A percentile compares a stretch with the other conserved stretches of the same genome.
These are phyloP conservation scores for Stylophora pistillata DNA, from an alignment of 64 coral and sea anemone species.

Conservation along the genomic window DNA sequence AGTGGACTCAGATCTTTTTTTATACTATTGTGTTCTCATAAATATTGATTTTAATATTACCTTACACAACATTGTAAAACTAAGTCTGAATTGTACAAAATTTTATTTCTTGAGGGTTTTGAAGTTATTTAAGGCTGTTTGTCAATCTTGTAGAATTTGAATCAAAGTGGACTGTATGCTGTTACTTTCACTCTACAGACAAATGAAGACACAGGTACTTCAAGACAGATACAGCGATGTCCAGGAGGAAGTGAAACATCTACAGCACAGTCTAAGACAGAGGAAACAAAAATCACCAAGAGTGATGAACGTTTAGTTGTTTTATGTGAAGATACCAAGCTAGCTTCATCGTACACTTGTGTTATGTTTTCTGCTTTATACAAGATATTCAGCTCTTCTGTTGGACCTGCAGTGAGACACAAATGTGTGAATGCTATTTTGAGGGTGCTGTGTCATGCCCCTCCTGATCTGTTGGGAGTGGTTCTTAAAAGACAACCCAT, in stretches of 20 bases:
- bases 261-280: conserved; percentile 51
- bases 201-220: conserved; percentile 98
- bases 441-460: conserved; percentile 91
- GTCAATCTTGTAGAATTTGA: neutral
- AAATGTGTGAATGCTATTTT: conserved; percentile 93
- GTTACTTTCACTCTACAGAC: conserved; percentile 47
- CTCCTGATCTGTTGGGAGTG: conserved; percentile 83
- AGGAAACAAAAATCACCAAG: conserved; percentile 53
- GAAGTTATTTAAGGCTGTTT: neutral
- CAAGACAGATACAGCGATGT: conserved; percentile 92
- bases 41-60: no score
- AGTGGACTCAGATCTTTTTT: no score
- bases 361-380: conserved; percentile 89
- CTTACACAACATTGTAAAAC: no score
- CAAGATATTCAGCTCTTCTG: conserved; percentile 96
- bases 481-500: conserved; percentile 90
- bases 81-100: no score
- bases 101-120: no score
- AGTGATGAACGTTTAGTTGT: conserved; percentile 78
- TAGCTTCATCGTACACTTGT: conserved; percentile 77
- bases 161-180: neutral
- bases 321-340: conserved; percentile 72
- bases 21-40: no score
- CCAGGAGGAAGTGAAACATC: conserved; percentile 64
- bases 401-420: conserved; percentile 87